Base-by-base conservation (phyloP, 2,888 invertebrate genomes). In the Drosophila siamana region DNA sequence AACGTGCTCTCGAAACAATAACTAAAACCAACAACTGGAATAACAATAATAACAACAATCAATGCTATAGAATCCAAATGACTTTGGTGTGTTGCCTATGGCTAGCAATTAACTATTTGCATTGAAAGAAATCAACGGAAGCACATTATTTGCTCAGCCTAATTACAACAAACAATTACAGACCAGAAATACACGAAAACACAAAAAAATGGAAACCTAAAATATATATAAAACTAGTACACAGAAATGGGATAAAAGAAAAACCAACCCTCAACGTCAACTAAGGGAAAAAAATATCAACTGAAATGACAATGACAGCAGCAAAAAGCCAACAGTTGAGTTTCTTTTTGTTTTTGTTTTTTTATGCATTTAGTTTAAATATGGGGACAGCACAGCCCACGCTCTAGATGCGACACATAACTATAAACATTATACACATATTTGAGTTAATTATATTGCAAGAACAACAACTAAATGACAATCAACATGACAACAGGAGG, bases 81-180 rank as follows among this genome's bases (percentile, higher is more conserved):
- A 65, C 70, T 74, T 56, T 61, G 66, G 50, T 47, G 44, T 74
- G 67, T 76, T 69, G 76, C 70, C 83, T 74, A 73, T 74, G 81
- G 78, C 71, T 67, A 55, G 73, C 89, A 89, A 85, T 85, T 85
- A 85, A 82, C 89, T 85, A 88, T 85, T 88, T 89, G 80, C 80
- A 74, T 73, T 82, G 84, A 82, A 85, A 89, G 88, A 89, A 85
- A 85, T 85, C 88, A 89, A 87, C 85, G 85, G 85, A 85, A 85
- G 88, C 89, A 74, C 80, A 82, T 86, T 85, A 89, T 87, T 89
- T 85, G 88, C 78, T 77, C 85, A 85, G 80, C 80, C 85, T 85
- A 85, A 85, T 89, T 87, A 85, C 84, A 86, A 80, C 84, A 89
- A 88, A 88, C 86, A 86, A 86, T 86, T 83, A 82, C 70, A 61